Percentiles rank a stretch among this genome's conserved stretches.
phyloP scores from a whole-genome alignment of 2,113 vertebrate genomes.

The Potamarius usumacintae region DNA sequence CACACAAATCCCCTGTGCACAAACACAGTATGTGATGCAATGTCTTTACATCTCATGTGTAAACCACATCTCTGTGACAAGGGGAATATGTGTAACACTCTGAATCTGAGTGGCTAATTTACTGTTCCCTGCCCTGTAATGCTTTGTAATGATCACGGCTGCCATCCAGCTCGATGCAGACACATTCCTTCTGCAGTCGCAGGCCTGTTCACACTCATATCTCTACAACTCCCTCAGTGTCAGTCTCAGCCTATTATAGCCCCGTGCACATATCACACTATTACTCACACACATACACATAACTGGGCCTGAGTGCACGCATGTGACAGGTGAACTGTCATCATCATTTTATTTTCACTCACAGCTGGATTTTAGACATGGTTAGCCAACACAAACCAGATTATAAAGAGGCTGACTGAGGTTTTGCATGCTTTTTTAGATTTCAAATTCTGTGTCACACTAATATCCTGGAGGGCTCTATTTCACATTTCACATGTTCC shows the following conservation, averaged over 20 bases:
- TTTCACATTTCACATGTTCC: slow-evolving; percentile 33
- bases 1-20: slow-evolving; percentile 23
- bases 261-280: slow-evolving; percentile 2
- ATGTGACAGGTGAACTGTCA: slow-evolving; percentile 37
- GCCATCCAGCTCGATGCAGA: slow-evolving; percentile 20
- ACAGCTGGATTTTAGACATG: slow-evolving; percentile 17
- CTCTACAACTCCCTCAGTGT: slow-evolving; percentile 49
- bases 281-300: neutral
- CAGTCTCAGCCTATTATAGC: slow-evolving; percentile 46
- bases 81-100: slow-evolving; percentile 16
- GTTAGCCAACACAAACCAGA: slow-evolving; percentile 19
- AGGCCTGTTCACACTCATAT: slow-evolving; percentile 57
- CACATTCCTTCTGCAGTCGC: slow-evolving; percentile 44
- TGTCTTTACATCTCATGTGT: slow-evolving; percentile 35
- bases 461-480: slow-evolving; percentile 5
- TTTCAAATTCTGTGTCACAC: slow-evolving; percentile 27
- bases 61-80: slow-evolving; percentile 18
- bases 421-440: slow-evolving; percentile 25
- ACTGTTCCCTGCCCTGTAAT: slow-evolving; percentile 20
- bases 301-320: slow-evolving; percentile 17
- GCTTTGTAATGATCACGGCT: slow-evolving; percentile 43
- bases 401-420: neutral
- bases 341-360: slow-evolving; percentile 36
- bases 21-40: slow-evolving; percentile 47
- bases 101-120: slow-evolving; percentile 57